phyloP scores from a whole-genome alignment of 2,888 invertebrate species.

The Ellobium chinense region DNA sequence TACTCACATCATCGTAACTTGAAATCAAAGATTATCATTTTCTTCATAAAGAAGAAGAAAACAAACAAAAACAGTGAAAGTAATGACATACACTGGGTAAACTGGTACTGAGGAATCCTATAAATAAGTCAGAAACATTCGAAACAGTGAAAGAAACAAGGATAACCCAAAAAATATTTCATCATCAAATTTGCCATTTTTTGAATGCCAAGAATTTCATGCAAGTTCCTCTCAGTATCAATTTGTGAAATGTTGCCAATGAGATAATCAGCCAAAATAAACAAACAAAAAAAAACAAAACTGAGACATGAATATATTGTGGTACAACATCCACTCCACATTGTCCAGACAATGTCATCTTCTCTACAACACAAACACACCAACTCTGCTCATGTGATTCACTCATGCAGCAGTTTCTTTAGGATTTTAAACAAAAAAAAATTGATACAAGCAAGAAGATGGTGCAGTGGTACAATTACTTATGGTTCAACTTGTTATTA shows the following conservation, averaged over 20 bases:
- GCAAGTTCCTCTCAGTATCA: background rate
- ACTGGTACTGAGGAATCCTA: background rate
- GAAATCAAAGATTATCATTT: background rate
- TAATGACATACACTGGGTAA: background rate
- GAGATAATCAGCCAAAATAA: background rate
- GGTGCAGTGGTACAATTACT: too few species aligned
- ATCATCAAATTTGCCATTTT: background rate
- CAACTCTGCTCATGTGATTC: background rate
- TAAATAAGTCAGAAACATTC: too few species aligned
- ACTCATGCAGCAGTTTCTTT: too few species aligned
- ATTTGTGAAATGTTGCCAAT: background rate
- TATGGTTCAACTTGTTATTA: too few species aligned
- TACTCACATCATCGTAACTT: background rate
- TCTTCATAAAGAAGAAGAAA: too few species aligned
- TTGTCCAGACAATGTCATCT: background rate
- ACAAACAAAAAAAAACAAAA: background rate
- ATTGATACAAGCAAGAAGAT: too few species aligned
- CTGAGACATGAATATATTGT: background rate
- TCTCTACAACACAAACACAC: background rate
- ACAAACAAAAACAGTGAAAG: background rate
- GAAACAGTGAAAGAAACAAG: background rate
- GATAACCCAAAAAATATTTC: background rate
- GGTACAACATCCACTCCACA: background rate
- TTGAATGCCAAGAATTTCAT: background rate
- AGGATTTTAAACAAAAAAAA: too few species aligned